Conservation (phyloP, 2,797 vertebrate species). For the Florisuga fusca region DNA sequence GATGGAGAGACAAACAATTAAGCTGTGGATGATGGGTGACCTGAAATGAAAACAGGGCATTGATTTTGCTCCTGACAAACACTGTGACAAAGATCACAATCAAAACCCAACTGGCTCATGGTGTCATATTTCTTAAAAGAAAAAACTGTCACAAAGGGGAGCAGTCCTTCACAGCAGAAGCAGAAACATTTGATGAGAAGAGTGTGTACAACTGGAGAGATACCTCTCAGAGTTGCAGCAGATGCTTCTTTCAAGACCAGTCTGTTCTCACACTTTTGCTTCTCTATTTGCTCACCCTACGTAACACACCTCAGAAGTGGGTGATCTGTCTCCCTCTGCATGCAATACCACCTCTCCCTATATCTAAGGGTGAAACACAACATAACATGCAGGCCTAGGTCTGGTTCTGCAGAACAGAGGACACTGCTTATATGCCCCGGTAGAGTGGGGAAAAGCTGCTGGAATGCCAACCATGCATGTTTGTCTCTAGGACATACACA, state of each 20-base stretch:
- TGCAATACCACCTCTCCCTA: neutral
- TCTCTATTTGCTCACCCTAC: neutral
- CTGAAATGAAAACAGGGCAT: neutral
- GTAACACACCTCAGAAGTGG: fast-evolving
- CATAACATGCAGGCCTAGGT: neutral
- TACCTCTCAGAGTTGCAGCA: neutral
- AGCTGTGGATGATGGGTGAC: neutral
- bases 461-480: fast-evolving
- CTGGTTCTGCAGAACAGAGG: neutral
- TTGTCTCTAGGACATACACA: too few relatives aligned
- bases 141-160: neutral
- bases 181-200: neutral
- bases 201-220: fast-evolving
- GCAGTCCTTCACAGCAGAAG: neutral
- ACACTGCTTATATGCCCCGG: too few relatives aligned
- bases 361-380: fast-evolving
- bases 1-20: neutral
- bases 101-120: neutral
- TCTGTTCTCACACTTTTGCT: fast-evolving
- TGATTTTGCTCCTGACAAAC: neutral
- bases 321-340: neutral
- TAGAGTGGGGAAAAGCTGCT: neutral
- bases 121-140: neutral
- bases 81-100: neutral
- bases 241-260: neutral